Conservation (phyloP, 2,113 vertebrate species). For the Oncorhynchus tshawytscha region DNA sequence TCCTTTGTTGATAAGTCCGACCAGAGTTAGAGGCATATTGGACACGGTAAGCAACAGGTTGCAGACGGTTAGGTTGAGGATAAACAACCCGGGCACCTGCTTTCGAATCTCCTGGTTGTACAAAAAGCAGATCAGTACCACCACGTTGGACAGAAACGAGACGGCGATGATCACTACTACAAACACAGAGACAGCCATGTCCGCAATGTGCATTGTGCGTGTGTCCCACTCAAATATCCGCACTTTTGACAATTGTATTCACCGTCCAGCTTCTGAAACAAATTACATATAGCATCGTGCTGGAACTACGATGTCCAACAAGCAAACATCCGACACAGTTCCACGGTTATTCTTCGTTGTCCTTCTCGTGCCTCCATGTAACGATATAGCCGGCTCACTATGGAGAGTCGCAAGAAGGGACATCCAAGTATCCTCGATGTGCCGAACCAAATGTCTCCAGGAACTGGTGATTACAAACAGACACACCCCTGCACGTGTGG, state of each 20-base stretch:
- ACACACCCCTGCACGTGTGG: too few species aligned
- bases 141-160: constrained; percentile 93
- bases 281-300: constrained; percentile 42
- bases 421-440: background rate
- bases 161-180: constrained; percentile 85
- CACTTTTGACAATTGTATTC: constrained; percentile 14
- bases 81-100: constrained; percentile 93
- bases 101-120: constrained; percentile 91
- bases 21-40: constrained; percentile 95
- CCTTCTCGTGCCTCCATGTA: too few species aligned
- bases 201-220: constrained; percentile 89
- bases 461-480: too few species aligned
- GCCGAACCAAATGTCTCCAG: too few species aligned
- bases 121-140: constrained; percentile 96
- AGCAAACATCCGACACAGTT: background rate
- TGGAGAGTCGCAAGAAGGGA: background rate
- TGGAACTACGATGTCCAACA: constrained; percentile 26
- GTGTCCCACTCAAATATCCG: constrained; percentile 62
- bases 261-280: too few species aligned
- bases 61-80: constrained; percentile 95
- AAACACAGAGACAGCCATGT: constrained; percentile 80
- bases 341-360: too few species aligned
- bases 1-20: constrained; percentile 82
- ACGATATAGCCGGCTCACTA: background rate
- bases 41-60: constrained; percentile 92